Evolutionary conservation across 2,113 vertebrate genomes (phyloP).

Genomic region (Sebastes fasciatus): DNA sequence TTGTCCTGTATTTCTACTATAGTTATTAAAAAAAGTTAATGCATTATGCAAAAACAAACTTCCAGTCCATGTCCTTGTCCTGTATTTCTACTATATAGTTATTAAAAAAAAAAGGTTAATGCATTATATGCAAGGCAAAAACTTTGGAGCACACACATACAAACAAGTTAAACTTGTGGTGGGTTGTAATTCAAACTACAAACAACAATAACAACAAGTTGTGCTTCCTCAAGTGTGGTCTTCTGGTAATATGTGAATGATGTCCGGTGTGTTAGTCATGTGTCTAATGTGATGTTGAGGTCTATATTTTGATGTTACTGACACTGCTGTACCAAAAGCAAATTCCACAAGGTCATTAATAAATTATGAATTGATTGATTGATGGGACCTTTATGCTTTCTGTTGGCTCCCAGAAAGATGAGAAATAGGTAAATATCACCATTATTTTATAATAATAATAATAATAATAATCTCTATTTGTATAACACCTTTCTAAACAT

Average conservation of each 20-base stretch:
- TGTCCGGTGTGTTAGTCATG: no score
- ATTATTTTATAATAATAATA: not conserved
- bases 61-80: no score
- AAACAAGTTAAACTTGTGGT: not conserved
- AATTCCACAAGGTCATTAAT: no score
- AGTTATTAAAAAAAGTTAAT: not conserved
- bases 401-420: not conserved
- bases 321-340: no score
- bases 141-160: not conserved
- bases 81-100: no score
- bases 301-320: no score
- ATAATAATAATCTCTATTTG: no score
- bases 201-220: not conserved
- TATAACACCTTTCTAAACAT: no score
- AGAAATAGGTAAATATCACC: not conserved
- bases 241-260: no score
- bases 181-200: not conserved
- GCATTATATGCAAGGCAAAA: not conserved
- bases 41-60: not conserved
- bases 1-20: not conserved
- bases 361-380: no score
- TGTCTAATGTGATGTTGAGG: no score
- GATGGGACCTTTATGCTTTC: not conserved
- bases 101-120: not conserved
- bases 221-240: not conserved